Evolutionary conservation across 1,140 invertebrate species (phyloP), one percentile per base, ranked within the genome.

Genomic region (Philotrypesis tridentata): DNA sequence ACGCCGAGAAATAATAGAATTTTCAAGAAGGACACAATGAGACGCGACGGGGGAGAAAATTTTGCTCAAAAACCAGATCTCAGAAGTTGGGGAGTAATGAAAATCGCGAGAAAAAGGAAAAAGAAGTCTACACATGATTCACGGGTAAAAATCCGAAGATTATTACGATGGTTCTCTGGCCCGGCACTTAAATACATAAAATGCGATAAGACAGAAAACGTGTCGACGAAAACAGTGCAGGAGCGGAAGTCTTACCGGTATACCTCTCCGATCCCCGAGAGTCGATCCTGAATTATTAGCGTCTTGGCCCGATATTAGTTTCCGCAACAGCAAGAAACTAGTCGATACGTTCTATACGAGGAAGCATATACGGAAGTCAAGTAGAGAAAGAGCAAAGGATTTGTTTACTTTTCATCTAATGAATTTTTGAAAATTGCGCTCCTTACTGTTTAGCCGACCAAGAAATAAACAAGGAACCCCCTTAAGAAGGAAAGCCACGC

Each of bases 281-380:
- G 33, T 29, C 17, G n/a, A 61, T 55, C 14, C 21, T 63, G 21
- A 75, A 75, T 75, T 61, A 61, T 75, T 63, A 75, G 29, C 33
- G 23, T 21, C 21, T 7, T 12, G n/a, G 17, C 29, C 5, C 21
- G 27, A 63, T 75, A 63, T 37, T 75, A 75, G 27, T 75, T 63
- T 75, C 48, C 48, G 6, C 21, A n/a, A 55, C 48, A 55, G 21
- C 4, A 17, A 55, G 21, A 55, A n/a, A 17, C 48, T 1, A 55
- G 17, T 55, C 48, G 48, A n/a, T 55, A 55, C 4, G 48, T 55
- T 55, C 17, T 55, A 17, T n/a, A 21, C 48, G 17, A 55, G 21
- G 6, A 55, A 55, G n/a, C 21, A 7, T n/a, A 55, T 17, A 1
- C 4, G 48, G 9, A 21, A 55, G n/a, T 17, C 7, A 6, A 55